phyloP scores from a whole-genome alignment of 2,113 vertebrate genomes.

The Myiopsitta monachus region DNA sequence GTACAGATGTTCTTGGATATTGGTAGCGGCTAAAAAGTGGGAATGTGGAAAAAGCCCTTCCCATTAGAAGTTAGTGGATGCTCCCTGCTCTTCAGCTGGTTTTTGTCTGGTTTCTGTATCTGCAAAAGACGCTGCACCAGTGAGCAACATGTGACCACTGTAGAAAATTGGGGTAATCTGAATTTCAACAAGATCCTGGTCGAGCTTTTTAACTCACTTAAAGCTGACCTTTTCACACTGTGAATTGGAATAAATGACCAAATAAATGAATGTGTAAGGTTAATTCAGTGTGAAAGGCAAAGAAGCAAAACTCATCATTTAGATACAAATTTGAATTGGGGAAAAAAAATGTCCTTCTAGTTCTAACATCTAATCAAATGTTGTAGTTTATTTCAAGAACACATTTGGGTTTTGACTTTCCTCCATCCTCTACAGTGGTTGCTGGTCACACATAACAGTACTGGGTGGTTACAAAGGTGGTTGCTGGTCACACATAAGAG shows the following conservation, averaged over 20 bases:
- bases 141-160: neutral
- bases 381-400: neutral
- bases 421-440: neutral
- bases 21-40: neutral
- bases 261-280: neutral
- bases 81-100: neutral
- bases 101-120: neutral
- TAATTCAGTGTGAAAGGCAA: neutral
- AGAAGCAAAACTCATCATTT: neutral
- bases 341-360: neutral
- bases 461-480: no score
- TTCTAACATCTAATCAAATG: neutral
- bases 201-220: neutral
- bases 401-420: neutral
- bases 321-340: neutral
- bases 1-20: neutral
- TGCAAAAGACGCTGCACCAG: neutral
- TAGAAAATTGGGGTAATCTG: neutral
- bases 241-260: neutral
- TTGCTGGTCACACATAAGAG: neutral
- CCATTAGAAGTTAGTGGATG: neutral
- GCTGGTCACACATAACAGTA: neutral
- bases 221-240: neutral
- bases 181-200: neutral
- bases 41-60: neutral